A percentile compares a stretch with the other conserved stretches of the same genome.
These are phyloP conservation scores for Xiphophorus birchmanni DNA, from an alignment of 2,797 vertebrate genomes.

Conservation along the genomic window DNA sequence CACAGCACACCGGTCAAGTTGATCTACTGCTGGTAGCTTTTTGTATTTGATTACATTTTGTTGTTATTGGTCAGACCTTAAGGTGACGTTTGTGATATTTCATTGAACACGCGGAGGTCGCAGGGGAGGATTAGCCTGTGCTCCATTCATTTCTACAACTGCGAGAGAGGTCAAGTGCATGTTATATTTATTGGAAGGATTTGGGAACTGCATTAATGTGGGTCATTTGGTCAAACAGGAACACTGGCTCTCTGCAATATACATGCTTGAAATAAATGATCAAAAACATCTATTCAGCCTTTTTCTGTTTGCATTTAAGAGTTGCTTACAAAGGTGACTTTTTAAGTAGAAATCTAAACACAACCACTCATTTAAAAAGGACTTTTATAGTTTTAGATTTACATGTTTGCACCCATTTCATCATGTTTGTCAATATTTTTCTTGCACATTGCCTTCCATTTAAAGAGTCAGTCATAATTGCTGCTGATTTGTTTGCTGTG, in stretches of 20 bases:
- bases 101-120: background rate
- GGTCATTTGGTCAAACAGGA: conserved; percentile 4
- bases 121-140: conserved; percentile 4
- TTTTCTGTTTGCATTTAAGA: conserved; percentile 7
- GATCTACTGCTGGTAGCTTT: background rate
- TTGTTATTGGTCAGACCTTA: conserved; percentile 4
- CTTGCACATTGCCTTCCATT: background rate
- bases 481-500: background rate
- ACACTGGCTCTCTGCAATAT: background rate
- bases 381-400: background rate
- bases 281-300: conserved; percentile 1
- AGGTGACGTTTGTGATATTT: conserved; percentile 6
- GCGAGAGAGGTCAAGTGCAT: conserved; percentile 2
- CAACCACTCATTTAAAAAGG: background rate
- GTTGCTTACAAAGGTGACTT: background rate
- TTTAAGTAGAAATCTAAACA: background rate
- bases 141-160: conserved; percentile 4
- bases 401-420: background rate
- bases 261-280: background rate
- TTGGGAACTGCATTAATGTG: background rate
- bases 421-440: background rate
- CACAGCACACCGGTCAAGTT: background rate
- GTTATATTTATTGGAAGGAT: conserved; percentile 6
- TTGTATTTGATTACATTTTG: conserved; percentile 2
- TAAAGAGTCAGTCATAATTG: background rate